phyloP scores from a whole-genome alignment of 2,113 vertebrate genomes.

The Aldabrachelys gigantea region DNA sequence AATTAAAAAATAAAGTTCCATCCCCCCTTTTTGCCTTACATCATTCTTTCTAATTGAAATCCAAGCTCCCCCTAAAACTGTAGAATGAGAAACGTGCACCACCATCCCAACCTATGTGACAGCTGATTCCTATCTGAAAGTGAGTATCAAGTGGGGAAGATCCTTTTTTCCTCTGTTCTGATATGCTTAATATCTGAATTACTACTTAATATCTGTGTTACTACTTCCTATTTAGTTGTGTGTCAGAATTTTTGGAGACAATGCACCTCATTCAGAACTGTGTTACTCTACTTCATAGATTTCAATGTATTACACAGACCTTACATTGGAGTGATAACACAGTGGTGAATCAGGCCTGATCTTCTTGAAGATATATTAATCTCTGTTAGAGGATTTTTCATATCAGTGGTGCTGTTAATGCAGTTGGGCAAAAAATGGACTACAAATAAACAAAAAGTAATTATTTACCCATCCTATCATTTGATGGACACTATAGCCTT shows the following conservation, averaged over 20 bases:
- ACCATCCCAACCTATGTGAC: background rate
- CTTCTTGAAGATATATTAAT: background rate
- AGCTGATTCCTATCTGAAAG: background rate
- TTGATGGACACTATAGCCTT: background rate
- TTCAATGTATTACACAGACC: background rate
- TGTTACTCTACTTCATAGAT: background rate
- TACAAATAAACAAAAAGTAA: background rate
- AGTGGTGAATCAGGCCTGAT: background rate
- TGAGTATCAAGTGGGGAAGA: background rate
- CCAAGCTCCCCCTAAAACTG: background rate
- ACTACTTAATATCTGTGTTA: background rate
- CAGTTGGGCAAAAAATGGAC: background rate
- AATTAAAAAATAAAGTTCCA: constrained; percentile 22
- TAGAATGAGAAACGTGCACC: background rate
- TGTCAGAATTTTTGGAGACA: background rate
- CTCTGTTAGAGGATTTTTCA: background rate
- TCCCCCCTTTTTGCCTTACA: background rate
- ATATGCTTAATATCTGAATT: background rate
- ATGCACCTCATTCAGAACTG: background rate
- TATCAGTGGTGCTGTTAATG: background rate
- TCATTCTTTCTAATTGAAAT: constrained; percentile 7
- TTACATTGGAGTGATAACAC: background rate
- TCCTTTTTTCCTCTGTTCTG: background rate
- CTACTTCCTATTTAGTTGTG: background rate
- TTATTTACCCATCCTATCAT: background rate